Conservation (phyloP, 2,888 invertebrate genomes). For the Cephonodes hylas region DNA sequence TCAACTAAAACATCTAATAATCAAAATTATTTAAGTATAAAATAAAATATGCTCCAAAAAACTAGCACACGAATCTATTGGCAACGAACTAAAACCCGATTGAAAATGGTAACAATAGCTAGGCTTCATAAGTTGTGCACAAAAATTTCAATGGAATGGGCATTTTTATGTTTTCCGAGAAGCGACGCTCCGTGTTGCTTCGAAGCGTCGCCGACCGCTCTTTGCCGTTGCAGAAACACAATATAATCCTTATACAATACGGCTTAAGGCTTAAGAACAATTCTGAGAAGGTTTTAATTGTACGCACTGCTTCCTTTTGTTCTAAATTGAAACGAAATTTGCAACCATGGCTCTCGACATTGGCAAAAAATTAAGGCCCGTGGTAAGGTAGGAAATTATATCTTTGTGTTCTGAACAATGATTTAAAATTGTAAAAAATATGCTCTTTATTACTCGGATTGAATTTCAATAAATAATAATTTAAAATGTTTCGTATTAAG, state of each 20-base stretch:
- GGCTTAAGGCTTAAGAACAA: constrained; percentile 13
- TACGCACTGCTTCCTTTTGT: constrained; percentile 54
- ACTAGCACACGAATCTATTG: neutral
- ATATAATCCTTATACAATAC: neutral
- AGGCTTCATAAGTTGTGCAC: constrained; percentile 29
- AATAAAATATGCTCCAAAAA: neutral
- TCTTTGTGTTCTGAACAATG: constrained; percentile 8
- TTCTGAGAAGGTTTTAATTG: neutral
- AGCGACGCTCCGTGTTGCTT: constrained; percentile 1
- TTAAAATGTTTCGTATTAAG: too few species aligned
- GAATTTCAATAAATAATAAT: too few species aligned
- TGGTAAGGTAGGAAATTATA: constrained; percentile 23
- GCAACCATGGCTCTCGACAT: constrained; percentile 30
- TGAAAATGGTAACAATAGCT: constrained; percentile 15
- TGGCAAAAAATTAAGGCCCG: constrained; percentile 21
- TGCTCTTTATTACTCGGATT: neutral
- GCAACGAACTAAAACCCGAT: neutral
- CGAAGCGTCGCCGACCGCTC: neutral
- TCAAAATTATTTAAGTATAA: neutral
- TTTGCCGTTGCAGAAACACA: neutral
- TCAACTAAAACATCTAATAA: too few species aligned
- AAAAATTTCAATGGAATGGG: constrained; percentile 54
- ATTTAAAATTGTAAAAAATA: neutral
- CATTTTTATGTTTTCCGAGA: constrained; percentile 47
- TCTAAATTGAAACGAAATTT: constrained; percentile 57